A percentile compares a stretch with the other conserved stretches of the same genome.
These are phyloP conservation scores for Coelopa pilipes DNA, from an alignment of 2,888 invertebrate genomes.

Conservation along the genomic window DNA sequence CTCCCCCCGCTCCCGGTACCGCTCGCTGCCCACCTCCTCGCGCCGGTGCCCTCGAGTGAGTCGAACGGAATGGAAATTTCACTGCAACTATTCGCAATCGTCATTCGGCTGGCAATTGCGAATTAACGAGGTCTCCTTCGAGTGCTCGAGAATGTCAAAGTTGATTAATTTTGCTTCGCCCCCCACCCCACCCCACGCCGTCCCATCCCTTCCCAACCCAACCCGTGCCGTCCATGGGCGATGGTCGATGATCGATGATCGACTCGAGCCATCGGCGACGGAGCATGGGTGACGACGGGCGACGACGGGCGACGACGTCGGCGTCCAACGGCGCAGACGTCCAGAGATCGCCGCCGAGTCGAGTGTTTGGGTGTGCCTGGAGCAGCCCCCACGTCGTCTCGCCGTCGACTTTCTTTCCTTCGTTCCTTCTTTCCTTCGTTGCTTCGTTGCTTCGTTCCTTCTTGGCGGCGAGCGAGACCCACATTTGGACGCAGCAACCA, in stretches of 20 bases:
- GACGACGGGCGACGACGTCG: too few relatives aligned
- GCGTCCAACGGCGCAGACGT: not conserved
- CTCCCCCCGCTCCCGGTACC: too few relatives aligned
- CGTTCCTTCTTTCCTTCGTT: not conserved
- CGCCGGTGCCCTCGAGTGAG: too few relatives aligned
- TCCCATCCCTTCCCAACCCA: too few relatives aligned
- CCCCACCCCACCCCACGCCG: too few relatives aligned
- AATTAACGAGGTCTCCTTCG: not conserved
- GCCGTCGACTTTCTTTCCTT: not conserved
- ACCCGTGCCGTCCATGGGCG: too few relatives aligned
- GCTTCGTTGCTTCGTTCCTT: not conserved
- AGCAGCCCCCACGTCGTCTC: not conserved
- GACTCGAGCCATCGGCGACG: too few relatives aligned
- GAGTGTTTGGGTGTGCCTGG: conserved; percentile 4
- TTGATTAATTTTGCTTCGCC: conserved; percentile 5
- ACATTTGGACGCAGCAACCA: too few relatives aligned
- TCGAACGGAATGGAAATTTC: not conserved
- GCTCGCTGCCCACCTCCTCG: too few relatives aligned
- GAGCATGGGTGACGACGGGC: too few relatives aligned
- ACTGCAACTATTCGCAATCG: not conserved
- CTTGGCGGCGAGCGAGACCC: not conserved
- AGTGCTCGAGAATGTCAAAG: conserved; percentile 22
- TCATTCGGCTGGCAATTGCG: not conserved
- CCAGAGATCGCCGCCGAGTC: not conserved
- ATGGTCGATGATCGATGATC: too few relatives aligned